Evolutionary conservation across 2,888 invertebrate species (phyloP).

Genomic region (Aradus depressus): DNA sequence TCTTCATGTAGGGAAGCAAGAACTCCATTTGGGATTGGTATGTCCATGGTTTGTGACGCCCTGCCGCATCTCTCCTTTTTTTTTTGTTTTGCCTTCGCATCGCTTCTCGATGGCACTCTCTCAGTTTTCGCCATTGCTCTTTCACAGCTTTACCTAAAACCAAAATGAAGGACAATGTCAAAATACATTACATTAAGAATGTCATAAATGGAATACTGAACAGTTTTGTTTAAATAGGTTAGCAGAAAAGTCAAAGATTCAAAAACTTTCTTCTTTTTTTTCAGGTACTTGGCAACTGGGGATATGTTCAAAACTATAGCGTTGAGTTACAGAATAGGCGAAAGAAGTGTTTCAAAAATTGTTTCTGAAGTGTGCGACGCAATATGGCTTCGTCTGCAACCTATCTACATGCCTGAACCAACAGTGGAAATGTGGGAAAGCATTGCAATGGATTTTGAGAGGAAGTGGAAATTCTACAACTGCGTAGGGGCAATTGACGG

Average conservation of each 20-base stretch:
- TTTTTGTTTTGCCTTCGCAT: slow-evolving; percentile 25
- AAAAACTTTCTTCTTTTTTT: too few species aligned
- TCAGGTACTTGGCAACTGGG: slow-evolving; percentile 33
- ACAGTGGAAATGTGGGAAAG: slow-evolving; percentile 27
- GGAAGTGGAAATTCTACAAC: slow-evolving; percentile 32
- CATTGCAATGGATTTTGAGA: slow-evolving; percentile 30
- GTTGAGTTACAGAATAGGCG: slow-evolving; percentile 33
- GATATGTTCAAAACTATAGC: slow-evolving; percentile 32
- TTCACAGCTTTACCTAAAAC: slow-evolving; percentile 20
- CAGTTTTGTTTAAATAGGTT: too few species aligned
- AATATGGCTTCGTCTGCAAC: slow-evolving; percentile 27
- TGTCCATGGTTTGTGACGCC: slow-evolving; percentile 19
- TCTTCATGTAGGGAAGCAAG: slow-evolving; percentile 25
- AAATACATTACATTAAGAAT: too few species aligned
- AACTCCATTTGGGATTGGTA: slow-evolving; percentile 25
- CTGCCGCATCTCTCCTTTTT: slow-evolving; percentile 19
- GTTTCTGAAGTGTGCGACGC: slow-evolving; percentile 33
- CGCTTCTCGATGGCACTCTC: slow-evolving; percentile 25
- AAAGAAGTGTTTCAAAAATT: slow-evolving; percentile 32
- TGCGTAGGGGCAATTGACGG: slow-evolving; percentile 32
- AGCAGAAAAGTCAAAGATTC: too few species aligned
- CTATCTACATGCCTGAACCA: slow-evolving; percentile 27
- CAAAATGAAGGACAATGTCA: slow-evolving; percentile 5
- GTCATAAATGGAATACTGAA: too few species aligned
- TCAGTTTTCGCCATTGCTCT: slow-evolving; percentile 24